Base-by-base conservation (phyloP, 1,140 invertebrate species). In the Trichomalopsis sarcophagae region DNA sequence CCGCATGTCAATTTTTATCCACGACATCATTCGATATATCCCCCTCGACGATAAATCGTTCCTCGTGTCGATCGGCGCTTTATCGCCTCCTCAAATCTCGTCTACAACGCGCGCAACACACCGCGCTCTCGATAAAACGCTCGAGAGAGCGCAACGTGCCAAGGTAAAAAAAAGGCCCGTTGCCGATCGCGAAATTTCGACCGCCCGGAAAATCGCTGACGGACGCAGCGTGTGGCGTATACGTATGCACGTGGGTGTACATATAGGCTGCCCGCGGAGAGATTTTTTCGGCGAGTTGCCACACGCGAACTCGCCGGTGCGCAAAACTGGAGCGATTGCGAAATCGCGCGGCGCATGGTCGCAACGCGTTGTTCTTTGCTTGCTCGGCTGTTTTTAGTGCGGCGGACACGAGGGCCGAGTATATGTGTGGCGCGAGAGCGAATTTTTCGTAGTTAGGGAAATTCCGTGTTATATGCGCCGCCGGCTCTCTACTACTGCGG, bases 271-370 rank as follows among this genome's bases (percentile, higher is more conserved):
- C 55, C 1, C 14, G 55, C 17, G 17, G 50, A 21, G 21, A 62
- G 17, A 62, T 62, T 62, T 62, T 62, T 62, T 62, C 40, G 68
- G 68, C 30, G 40, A 47, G 30, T 74, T 50, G 69, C 68, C 40
- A 66, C 62, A 44, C 66, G 36, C 21, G 55, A 62, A n/a, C 55
- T 62, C 55, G 55, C 13, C 40, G 3, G 62, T 2, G 14, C 27
- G 62, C 36, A 71, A 71, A 78, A 84, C 62, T 68, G 66, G 55
- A 84, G 74, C 77, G 69, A 84, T 86, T 86, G 33, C 27, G 30
- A 84, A 84, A 84, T 76, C 55, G 13, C 27, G n/a, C 74, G 36
- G 68, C 40, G 13, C 27, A 30, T 79, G 36, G 68, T 33, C n/a
- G 27, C 30, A 62, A n/a, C 55, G 55, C 55, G 55, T 62, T 62